Evolutionary conservation across 2,888 invertebrate genomes (phyloP).

Genomic region (Stenodera caucasica): DNA sequence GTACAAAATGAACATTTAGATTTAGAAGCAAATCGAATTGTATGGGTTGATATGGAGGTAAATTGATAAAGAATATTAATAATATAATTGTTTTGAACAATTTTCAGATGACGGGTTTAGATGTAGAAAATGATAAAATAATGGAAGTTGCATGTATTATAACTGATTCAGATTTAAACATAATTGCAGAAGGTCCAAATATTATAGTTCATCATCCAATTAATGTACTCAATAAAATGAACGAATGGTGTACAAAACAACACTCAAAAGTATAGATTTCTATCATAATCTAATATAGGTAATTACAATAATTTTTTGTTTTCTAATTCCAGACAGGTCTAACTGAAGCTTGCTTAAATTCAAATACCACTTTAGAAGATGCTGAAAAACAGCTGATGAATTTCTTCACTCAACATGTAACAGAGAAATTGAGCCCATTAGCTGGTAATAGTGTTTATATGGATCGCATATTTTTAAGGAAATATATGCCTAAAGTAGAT

Average conservation of each 20-base stretch:
- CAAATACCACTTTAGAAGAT: constrained; percentile 64
- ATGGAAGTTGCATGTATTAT: constrained; percentile 89
- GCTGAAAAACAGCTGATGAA: constrained; percentile 74
- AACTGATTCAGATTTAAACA: constrained; percentile 77
- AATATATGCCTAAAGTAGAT: constrained; percentile 80
- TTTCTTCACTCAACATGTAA: constrained; percentile 67
- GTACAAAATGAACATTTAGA: constrained; percentile 33
- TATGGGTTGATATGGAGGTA: constrained; percentile 77
- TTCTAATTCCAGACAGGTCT: constrained; percentile 89
- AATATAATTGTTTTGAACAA: constrained; percentile 8
- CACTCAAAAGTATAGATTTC: constrained; percentile 70
- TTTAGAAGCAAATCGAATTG: constrained; percentile 57
- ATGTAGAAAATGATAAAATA: constrained; percentile 74
- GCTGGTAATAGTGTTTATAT: constrained; percentile 88
- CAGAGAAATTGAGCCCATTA: constrained; percentile 67
- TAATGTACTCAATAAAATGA: constrained; percentile 73
- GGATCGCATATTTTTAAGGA: constrained; percentile 80
- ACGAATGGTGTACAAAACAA: constrained; percentile 79
- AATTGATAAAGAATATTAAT: constrained; percentile 7
- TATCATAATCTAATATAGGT: constrained; percentile 15
- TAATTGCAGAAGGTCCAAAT: constrained; percentile 74
- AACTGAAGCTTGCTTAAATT: constrained; percentile 70
- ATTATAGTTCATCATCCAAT: constrained; percentile 79
- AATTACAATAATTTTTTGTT: constrained; percentile 44
- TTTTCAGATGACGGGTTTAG: constrained; percentile 84